A percentile compares a stretch with the other conserved stretches of the same genome.
Conservation (phyloP, 2,113 vertebrate species). For the Sapayoa aenigma region DNA sequence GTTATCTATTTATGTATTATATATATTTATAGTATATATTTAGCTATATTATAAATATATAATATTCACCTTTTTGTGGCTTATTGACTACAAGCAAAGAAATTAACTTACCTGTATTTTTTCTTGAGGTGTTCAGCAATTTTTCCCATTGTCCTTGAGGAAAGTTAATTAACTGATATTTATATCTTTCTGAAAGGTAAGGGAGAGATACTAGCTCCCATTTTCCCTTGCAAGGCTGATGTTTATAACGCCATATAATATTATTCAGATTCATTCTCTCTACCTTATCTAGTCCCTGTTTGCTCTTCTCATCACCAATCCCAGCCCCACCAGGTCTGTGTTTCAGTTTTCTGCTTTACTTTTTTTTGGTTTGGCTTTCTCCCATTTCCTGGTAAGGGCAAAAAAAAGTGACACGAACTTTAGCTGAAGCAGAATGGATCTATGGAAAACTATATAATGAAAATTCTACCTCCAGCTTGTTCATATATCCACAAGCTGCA, state of each 20-base stretch:
- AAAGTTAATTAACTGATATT: constrained; percentile 35
- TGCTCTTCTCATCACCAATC: not conserved
- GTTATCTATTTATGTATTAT: not conserved
- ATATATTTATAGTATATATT: no score
- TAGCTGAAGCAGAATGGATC: not conserved
- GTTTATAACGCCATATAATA: not conserved
- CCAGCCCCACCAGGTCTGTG: not conserved
- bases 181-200: not conserved
- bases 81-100: not conserved
- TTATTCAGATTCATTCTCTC: not conserved
- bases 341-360: not conserved
- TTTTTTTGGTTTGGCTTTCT: not conserved
- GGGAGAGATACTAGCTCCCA: not conserved
- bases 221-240: not conserved
- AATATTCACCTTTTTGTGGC: not conserved
- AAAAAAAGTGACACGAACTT: not conserved
- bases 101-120: not conserved
- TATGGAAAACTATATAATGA: not conserved
- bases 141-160: not conserved
- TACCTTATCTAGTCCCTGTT: not conserved
- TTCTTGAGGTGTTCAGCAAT: not conserved
- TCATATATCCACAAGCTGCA: not conserved
- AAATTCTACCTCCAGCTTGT: not conserved
- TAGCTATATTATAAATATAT: no score
- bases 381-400: not conserved